These are phyloP conservation scores for Phaenicophaeus curvirostris DNA, from an alignment of 2,797 vertebrate genomes.

Conservation along the genomic window DNA sequence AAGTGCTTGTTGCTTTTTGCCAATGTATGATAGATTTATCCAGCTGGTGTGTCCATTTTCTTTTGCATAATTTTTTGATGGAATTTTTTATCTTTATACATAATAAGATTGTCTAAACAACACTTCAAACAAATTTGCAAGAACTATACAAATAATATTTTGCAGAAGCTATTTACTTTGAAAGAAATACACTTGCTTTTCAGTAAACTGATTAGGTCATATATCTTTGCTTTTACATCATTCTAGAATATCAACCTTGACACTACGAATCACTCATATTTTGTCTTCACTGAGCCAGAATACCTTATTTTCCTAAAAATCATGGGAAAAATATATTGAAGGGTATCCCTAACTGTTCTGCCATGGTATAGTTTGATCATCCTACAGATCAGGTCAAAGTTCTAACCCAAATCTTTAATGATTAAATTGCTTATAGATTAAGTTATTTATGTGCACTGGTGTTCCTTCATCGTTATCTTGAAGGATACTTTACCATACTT, in stretches of 20 bases:
- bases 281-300: not conserved
- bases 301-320: not conserved
- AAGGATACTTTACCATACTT: not conserved
- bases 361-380: not conserved
- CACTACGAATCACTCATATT: not conserved
- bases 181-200: slow-evolving; percentile 35
- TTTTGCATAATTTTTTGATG: slow-evolving; percentile 82
- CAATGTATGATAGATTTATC: slow-evolving; percentile 89
- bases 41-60: slow-evolving; percentile 91
- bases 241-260: not conserved
- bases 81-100: slow-evolving; percentile 81
- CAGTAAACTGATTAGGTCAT: slow-evolving; percentile 17
- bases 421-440: not conserved
- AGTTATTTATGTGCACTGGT: not conserved
- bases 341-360: not conserved
- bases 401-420: not conserved
- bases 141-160: slow-evolving; percentile 74
- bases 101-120: slow-evolving; percentile 82
- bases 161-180: slow-evolving; percentile 62
- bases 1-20: slow-evolving; percentile 89
- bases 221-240: not conserved
- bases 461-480: not conserved
- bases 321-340: not conserved
- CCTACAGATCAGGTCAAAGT: not conserved
- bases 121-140: slow-evolving; percentile 73